phyloP scores from a whole-genome alignment of 1,140 invertebrate genomes.

The Rhyzopertha dominica region DNA sequence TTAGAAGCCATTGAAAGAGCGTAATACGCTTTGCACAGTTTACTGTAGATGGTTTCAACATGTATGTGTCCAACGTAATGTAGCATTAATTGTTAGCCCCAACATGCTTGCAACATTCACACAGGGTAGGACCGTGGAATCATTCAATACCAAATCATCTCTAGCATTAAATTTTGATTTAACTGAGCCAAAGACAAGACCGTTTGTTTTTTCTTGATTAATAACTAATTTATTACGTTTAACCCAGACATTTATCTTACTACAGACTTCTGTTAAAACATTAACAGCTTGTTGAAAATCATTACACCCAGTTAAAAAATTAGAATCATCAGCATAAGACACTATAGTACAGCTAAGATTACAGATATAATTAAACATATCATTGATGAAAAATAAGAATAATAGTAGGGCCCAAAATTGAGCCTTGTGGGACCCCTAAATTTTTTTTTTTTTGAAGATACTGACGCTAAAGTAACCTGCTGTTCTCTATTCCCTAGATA shows the following conservation, averaged over 20 bases:
- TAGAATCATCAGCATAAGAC: constrained; percentile 5
- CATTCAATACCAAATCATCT: too few species aligned
- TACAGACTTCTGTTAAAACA: neutral
- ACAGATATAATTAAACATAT: neutral
- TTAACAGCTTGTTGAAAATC: constrained; percentile 1
- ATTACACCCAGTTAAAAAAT: neutral
- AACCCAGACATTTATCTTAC: constrained; percentile 4
- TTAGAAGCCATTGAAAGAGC: too few species aligned
- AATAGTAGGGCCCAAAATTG: constrained; percentile 3
- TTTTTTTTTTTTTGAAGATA: constrained; percentile 2
- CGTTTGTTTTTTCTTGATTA: constrained; percentile 2
- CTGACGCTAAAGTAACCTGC: constrained; percentile 1
- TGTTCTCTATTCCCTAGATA: constrained; percentile 3
- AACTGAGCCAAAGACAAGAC: too few species aligned
- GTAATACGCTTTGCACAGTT: too few species aligned
- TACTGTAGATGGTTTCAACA: too few species aligned
- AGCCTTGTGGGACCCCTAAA: neutral
- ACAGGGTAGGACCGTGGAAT: too few species aligned
- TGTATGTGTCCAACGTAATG: too few species aligned
- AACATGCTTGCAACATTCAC: too few species aligned
- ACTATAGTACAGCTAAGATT: neutral
- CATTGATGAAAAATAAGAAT: constrained; percentile 6
- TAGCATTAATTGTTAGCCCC: too few species aligned
- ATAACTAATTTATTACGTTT: constrained; percentile 4
- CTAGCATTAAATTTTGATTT: too few species aligned